phyloP scores from a whole-genome alignment of 1,140 invertebrate genomes.

The Aporrectodea caliginosa region DNA sequence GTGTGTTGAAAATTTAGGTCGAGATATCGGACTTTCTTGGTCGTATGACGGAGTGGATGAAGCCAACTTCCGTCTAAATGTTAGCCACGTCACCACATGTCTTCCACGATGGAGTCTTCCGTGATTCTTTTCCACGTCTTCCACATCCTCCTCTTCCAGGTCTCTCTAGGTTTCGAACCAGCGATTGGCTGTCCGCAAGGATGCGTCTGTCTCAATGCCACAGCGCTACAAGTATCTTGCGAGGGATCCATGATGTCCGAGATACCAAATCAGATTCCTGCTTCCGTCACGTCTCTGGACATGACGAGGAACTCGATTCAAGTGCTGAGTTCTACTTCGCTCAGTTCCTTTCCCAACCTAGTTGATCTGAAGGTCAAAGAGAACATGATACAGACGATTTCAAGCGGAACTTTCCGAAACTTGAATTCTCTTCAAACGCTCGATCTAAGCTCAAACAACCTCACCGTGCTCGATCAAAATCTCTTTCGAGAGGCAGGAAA shows the following conservation, averaged over 20 bases:
- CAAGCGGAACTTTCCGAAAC: constrained; percentile 44
- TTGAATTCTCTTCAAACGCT: constrained; percentile 44
- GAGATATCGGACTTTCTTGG: too few species aligned
- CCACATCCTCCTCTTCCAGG: not conserved
- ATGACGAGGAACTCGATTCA: constrained; percentile 21
- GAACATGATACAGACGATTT: constrained; percentile 40
- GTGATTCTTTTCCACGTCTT: too few species aligned
- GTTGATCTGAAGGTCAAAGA: constrained; percentile 34
- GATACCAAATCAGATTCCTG: constrained; percentile 24
- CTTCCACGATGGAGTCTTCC: too few species aligned
- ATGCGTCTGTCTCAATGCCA: constrained; percentile 20
- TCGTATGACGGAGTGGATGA: too few species aligned
- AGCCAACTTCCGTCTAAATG: not conserved
- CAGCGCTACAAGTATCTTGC: constrained; percentile 2
- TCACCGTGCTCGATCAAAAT: constrained; percentile 60
- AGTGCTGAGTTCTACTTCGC: not conserved
- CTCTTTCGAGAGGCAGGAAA: constrained; percentile 41
- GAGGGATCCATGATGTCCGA: not conserved
- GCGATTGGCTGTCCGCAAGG: constrained; percentile 3
- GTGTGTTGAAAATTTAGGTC: too few species aligned
- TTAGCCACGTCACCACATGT: not conserved
- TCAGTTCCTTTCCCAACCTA: constrained; percentile 18
- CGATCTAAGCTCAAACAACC: constrained; percentile 65
- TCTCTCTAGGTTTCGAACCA: not conserved
- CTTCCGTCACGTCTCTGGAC: constrained; percentile 19